Evolutionary conservation across 1,140 invertebrate genomes (phyloP), one percentile per base, ranked within the genome.

Genomic region (Cephus cinctus): DNA sequence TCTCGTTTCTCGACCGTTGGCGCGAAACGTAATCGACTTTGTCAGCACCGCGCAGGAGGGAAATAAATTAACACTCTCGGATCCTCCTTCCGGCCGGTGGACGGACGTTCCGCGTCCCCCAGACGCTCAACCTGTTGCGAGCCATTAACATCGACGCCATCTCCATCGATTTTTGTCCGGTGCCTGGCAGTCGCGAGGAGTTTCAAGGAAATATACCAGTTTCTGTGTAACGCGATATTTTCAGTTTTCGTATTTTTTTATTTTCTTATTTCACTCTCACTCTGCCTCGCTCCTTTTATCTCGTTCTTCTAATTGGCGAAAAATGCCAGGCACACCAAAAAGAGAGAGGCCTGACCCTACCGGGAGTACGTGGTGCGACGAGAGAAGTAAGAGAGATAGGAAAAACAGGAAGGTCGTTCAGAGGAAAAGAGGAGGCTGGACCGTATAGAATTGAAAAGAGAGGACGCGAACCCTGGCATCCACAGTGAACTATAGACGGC

Each of bases 361-460:
- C n/a, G n/a, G 36, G 18, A 5, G 20, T 15, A n/a, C 9, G 36
- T 12, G 16, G 16, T 12, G 58, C 53, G 53, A 54, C 50, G 52
- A 47, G 59, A 56, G 53, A 60, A 60, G 46, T 49, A 47, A 38
- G 48, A 43, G 43, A 45, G 45, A 25, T 12, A 20, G 14, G 5
- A 11, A 36, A 48, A 52, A 59, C 46, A 32, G 32, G 36, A 27
- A 53, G 40, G 36, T 38, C 47, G 19, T 5, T 54, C 54, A 46
- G 40, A 57, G 20, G 32, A 38, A 30, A 46, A 46, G 43, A 15
- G 50, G 35, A 12, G 43, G 25, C 30, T 22, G n/a, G n/a, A n/a
- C n/a, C n/a, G n/a, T n/a, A n/a, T n/a, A n/a, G n/a, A n/a, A n/a
- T n/a, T n/a, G n/a, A n/a, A n/a, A n/a, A n/a, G n/a, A n/a, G n/a